These are phyloP conservation scores for Eurystomus gularis DNA, from an alignment of 2,113 vertebrate genomes.

Conservation along the genomic window DNA sequence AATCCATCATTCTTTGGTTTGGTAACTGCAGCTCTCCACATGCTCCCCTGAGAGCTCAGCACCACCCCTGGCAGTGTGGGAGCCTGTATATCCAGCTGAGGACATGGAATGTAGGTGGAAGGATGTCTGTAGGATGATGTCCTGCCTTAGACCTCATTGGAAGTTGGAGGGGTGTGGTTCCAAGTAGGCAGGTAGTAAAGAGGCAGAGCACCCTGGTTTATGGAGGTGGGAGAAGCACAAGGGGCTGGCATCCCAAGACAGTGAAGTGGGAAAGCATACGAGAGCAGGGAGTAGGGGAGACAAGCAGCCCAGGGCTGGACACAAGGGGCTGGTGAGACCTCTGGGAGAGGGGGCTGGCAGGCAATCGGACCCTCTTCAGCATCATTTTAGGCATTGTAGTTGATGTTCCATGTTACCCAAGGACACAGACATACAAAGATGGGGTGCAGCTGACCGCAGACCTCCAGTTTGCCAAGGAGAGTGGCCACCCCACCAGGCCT, in stretches of 20 bases:
- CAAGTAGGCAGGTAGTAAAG: not conserved
- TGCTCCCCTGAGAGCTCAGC: not conserved
- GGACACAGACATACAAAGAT: not conserved
- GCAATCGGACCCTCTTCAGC: not conserved
- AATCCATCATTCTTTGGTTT: not conserved
- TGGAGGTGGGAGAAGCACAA: not conserved
- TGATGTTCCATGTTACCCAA: rapidly evolving
- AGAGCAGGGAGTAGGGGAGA: not conserved
- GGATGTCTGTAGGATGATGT: not conserved
- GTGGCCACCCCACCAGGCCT: not conserved
- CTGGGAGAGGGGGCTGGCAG: not conserved
- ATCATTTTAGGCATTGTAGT: not conserved
- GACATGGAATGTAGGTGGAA: not conserved
- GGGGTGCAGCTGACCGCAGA: not conserved
- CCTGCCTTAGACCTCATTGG: not conserved
- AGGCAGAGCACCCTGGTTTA: not conserved
- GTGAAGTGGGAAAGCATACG: not conserved
- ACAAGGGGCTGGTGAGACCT: not conserved
- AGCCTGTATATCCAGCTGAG: constrained; percentile 34
- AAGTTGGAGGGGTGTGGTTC: not conserved
- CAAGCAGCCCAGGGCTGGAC: not conserved
- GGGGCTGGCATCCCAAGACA: not conserved
- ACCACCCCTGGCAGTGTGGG: not conserved
- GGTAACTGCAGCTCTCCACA: not conserved
- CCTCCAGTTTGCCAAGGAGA: not conserved